Conservation (phyloP, 2,113 vertebrate genomes). For the Pontoporia blainvillei region DNA sequence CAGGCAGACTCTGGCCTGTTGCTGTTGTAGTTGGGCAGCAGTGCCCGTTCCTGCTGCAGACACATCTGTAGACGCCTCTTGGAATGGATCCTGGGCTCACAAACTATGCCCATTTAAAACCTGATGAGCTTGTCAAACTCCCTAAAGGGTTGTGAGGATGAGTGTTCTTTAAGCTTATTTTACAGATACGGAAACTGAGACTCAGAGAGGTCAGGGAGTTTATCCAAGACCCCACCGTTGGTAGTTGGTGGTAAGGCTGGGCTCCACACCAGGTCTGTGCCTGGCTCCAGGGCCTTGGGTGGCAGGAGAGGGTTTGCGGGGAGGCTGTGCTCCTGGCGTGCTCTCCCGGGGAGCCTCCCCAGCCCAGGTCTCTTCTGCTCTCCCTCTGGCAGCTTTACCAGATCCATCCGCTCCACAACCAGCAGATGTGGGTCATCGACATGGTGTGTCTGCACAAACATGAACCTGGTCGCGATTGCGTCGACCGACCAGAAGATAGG, state of each 20-base stretch:
- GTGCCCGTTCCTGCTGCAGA: fast-evolving
- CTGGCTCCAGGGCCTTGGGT: neutral
- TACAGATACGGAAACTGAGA: neutral
- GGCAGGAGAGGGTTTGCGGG: neutral
- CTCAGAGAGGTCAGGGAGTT: neutral
- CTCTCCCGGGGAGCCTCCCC: fast-evolving
- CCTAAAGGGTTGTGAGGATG: neutral
- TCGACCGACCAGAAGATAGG: constrained; percentile 64
- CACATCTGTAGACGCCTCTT: neutral
- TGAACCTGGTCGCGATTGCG: constrained; percentile 53
- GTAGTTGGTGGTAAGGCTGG: neutral
- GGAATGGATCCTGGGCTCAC: neutral
- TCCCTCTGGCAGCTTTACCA: constrained; percentile 42
- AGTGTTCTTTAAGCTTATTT: neutral
- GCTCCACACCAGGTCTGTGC: neutral
- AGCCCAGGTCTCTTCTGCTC: neutral
- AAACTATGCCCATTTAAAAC: neutral
- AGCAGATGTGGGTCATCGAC: constrained; percentile 59
- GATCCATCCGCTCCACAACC: neutral
- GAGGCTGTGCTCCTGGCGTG: neutral
- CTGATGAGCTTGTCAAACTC: neutral
- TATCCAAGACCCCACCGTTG: neutral
- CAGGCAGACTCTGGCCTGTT: no score
- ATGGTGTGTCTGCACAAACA: constrained; percentile 68
- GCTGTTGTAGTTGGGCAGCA: neutral